Percentiles rank a stretch among this genome's conserved stretches.
These are phyloP conservation scores for Salpingus planirostris DNA, from an alignment of 2,888 invertebrate genomes.

Conservation along the genomic window DNA sequence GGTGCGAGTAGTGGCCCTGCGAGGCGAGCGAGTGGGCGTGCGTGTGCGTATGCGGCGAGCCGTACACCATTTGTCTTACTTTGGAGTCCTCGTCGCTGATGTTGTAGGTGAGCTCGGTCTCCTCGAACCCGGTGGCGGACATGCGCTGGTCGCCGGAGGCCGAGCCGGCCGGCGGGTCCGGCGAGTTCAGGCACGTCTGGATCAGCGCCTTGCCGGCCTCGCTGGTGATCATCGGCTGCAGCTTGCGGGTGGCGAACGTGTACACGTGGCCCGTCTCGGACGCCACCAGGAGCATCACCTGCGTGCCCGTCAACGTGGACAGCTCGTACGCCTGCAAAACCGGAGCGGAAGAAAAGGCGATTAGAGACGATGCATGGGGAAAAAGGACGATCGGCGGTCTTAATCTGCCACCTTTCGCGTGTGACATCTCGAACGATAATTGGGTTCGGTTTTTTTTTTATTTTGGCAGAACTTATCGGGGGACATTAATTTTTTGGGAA, in stretches of 20 bases:
- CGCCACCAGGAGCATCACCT: slow-evolving; percentile 98
- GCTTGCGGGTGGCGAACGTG: slow-evolving; percentile 96
- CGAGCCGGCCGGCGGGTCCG: slow-evolving; percentile 70
- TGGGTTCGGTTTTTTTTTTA: no score
- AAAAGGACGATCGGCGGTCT: no score
- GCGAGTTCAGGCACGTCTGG: slow-evolving; percentile 97
- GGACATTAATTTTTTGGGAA: no score
- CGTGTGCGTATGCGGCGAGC: slow-evolving; percentile 54
- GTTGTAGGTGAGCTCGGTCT: slow-evolving; percentile 96
- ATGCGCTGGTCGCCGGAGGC: slow-evolving; percentile 81
- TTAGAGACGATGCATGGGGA: no score
- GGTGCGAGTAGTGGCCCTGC: slow-evolving; percentile 38
- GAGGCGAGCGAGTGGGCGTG: slow-evolving; percentile 51
- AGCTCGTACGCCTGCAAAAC: slow-evolving; percentile 91
- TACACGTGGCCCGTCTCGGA: slow-evolving; percentile 99
- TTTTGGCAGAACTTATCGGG: no score
- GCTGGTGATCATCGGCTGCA: slow-evolving; percentile 99
- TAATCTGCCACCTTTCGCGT: no score
- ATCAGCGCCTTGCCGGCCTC: slow-evolving; percentile 95
- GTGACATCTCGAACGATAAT: no score
- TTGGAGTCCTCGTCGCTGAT: slow-evolving; percentile 92
- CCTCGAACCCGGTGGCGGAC: slow-evolving; percentile 98
- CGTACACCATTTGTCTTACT: slow-evolving; percentile 94
- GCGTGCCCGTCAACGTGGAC: slow-evolving; percentile 97
- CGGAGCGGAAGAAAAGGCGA: no score